Percentiles rank a stretch among this genome's conserved stretches.
Evolutionary conservation across 2,888 invertebrate species (phyloP).

Genomic region (Cyrtodaria siliqua): DNA sequence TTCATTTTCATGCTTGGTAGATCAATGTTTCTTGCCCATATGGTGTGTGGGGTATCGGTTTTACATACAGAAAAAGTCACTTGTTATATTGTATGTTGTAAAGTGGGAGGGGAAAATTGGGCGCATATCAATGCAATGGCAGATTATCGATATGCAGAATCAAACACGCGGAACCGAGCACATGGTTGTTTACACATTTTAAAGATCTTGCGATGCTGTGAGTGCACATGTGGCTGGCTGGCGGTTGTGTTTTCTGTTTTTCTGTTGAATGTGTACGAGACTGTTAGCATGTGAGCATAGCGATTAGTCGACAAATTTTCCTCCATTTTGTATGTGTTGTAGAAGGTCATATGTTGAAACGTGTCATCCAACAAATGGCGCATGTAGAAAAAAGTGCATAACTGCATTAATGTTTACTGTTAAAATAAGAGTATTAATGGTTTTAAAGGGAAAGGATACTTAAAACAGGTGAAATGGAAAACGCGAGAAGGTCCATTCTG

Average conservation of each 20-base stretch:
- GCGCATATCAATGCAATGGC: constrained; percentile 20
- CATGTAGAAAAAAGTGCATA: not conserved
- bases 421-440: not conserved
- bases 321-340: not conserved
- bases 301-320: not conserved
- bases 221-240: no score
- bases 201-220: no score
- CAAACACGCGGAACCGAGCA: constrained; percentile 26
- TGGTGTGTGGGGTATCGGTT: no score
- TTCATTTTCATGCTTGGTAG: no score
- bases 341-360: not conserved
- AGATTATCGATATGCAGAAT: constrained; percentile 18
- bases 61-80: no score
- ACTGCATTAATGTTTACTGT: no score
- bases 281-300: not conserved
- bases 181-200: not conserved
- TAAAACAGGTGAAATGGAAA: not conserved
- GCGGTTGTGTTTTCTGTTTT: no score
- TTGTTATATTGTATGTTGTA: no score
- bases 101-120: not conserved
- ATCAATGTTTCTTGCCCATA: no score
- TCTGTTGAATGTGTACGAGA: not conserved
- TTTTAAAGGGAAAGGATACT: not conserved
- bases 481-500: not conserved
- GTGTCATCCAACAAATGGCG: not conserved